These are phyloP conservation scores for Hydrophis major DNA, from an alignment of 2,797 vertebrate genomes.

Conservation along the genomic window DNA sequence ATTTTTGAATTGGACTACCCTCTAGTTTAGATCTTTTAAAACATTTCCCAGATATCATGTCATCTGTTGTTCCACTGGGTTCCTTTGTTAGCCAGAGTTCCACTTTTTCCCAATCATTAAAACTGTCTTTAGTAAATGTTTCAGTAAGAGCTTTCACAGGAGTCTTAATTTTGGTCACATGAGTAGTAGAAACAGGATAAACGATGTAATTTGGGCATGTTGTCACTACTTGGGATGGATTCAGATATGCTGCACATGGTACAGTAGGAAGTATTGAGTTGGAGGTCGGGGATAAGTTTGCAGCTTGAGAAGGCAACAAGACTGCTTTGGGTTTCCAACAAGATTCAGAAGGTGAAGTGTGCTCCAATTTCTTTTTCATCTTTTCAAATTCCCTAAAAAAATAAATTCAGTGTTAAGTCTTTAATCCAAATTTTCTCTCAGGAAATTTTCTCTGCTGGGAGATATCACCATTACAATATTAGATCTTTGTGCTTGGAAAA, in stretches of 20 bases:
- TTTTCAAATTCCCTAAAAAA: constrained; percentile 69
- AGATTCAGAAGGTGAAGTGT: constrained; percentile 35
- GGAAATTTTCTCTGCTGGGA: too few species aligned
- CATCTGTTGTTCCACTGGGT: constrained; percentile 34
- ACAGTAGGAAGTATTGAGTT: constrained; percentile 70
- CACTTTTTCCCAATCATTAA: neutral
- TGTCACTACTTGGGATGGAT: constrained; percentile 74
- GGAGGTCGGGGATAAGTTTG: constrained; percentile 65
- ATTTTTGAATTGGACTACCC: constrained; percentile 59
- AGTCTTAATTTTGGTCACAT: constrained; percentile 44
- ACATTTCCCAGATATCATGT: constrained; percentile 55
- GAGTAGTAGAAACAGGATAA: constrained; percentile 75
- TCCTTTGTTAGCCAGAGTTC: constrained; percentile 41
- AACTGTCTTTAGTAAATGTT: constrained; percentile 40
- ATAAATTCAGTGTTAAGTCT: neutral
- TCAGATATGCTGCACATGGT: constrained; percentile 83
- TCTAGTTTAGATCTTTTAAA: constrained; percentile 75
- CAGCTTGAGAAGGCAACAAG: constrained; percentile 56
- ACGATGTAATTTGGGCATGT: constrained; percentile 77
- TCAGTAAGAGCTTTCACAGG: constrained; percentile 8
- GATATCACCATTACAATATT: neutral
- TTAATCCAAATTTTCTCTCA: neutral
- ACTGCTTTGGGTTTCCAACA: constrained; percentile 54
- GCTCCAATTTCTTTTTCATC: constrained; percentile 43
- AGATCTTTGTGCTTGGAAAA: neutral